Percentiles rank a stretch among this genome's conserved stretches.
These are phyloP conservation scores for Gopherus flavomarginatus DNA, from an alignment of 2,113 vertebrate species.

Conservation along the genomic window DNA sequence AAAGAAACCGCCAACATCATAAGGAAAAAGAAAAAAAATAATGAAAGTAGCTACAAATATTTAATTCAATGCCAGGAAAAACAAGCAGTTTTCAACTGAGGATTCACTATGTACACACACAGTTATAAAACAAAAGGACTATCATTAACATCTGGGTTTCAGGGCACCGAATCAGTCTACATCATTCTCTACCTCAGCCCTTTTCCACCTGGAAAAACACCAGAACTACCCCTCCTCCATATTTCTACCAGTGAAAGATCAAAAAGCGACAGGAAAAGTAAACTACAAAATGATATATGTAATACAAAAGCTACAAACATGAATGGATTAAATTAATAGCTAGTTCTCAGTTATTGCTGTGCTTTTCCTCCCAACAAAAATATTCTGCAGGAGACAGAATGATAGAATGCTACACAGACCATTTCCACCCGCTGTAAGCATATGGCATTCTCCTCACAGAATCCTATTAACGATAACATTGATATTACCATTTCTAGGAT, in stretches of 20 bases:
- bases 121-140: conserved; percentile 21
- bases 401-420: neutral
- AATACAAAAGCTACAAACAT: neutral
- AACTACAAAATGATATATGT: neutral
- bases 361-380: neutral
- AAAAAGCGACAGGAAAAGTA: conserved; percentile 40
- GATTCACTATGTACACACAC: neutral
- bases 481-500: neutral
- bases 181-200: neutral
- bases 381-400: neutral
- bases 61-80: conserved; percentile 27
- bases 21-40: neutral
- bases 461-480: neutral
- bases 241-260: conserved; percentile 5
- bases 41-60: conserved; percentile 4
- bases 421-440: neutral
- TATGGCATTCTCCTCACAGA: neutral
- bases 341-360: neutral
- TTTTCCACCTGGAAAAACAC: conserved; percentile 16
- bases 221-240: neutral
- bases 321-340: neutral
- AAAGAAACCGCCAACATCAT: conserved; percentile 10
- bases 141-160: conserved; percentile 21
- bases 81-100: neutral
- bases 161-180: neutral